Evolutionary conservation across 1,140 invertebrate genomes (phyloP).

Genomic region (Temnothorax curvispinosus): DNA sequence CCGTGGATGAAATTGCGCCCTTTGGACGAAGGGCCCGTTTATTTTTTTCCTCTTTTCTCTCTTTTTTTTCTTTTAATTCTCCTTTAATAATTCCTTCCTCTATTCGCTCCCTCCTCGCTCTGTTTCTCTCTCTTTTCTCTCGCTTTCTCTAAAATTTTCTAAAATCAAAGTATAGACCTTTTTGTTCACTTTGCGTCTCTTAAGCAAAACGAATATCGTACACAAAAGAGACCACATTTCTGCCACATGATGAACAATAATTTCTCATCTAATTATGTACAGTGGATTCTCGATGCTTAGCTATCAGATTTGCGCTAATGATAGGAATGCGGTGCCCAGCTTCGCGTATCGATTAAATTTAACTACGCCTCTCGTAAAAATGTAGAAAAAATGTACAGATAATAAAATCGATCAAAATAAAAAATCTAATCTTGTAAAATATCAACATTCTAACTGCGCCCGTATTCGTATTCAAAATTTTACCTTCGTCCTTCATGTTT

Average conservation of each 20-base stretch:
- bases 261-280: slow-evolving; percentile 40
- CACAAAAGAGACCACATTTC: slow-evolving; percentile 53
- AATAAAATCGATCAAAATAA: slow-evolving; percentile 35
- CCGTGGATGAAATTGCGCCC: slow-evolving; percentile 77
- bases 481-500: neutral
- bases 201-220: slow-evolving; percentile 48
- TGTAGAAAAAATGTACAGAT: slow-evolving; percentile 27
- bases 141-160: slow-evolving; percentile 21
- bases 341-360: slow-evolving; percentile 27
- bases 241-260: slow-evolving; percentile 28
- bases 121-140: slow-evolving; percentile 21
- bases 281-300: slow-evolving; percentile 43
- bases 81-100: slow-evolving; percentile 26
- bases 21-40: slow-evolving; percentile 51
- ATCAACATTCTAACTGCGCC: neutral
- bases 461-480: neutral
- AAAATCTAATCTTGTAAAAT: slow-evolving; percentile 4
- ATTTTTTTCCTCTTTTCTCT: slow-evolving; percentile 46
- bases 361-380: slow-evolving; percentile 39
- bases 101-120: slow-evolving; percentile 15
- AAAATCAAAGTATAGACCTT: slow-evolving; percentile 23
- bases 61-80: slow-evolving; percentile 28
- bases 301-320: slow-evolving; percentile 24
- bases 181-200: neutral
- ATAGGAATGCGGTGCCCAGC: slow-evolving; percentile 17